These are phyloP conservation scores for Oxyruncus cristatus DNA, from an alignment of 2,113 vertebrate species.

Conservation along the genomic window DNA sequence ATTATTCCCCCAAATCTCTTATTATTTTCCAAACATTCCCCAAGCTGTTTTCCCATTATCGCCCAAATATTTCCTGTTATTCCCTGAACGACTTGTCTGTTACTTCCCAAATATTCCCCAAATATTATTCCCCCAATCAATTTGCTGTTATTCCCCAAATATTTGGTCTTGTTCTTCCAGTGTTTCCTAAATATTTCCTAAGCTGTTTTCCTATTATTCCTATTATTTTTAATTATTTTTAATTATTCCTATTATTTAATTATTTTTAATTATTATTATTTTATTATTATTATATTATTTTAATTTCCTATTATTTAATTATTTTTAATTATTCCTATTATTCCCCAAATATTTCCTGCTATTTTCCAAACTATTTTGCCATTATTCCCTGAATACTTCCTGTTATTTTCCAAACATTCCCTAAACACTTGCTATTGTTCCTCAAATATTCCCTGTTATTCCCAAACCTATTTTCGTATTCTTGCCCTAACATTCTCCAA, in stretches of 20 bases:
- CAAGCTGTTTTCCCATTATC: not conserved
- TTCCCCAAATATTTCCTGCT: not conserved
- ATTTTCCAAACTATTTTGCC: not conserved
- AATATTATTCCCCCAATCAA: not conserved
- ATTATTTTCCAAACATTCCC: not conserved
- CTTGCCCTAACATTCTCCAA: not conserved
- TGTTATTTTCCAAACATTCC: not conserved
- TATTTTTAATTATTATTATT: too few species aligned
- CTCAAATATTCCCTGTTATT: not conserved
- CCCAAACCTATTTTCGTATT: not conserved
- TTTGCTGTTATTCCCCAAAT: too few species aligned
- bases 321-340: too few species aligned
- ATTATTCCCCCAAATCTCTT: not conserved
- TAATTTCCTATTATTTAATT: too few species aligned
- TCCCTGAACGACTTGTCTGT: not conserved
- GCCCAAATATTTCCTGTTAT: not conserved
- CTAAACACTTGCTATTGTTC: too few species aligned
- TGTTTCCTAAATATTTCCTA: not conserved
- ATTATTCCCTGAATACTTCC: not conserved
- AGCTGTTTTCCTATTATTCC: not conserved
- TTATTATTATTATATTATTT: too few species aligned
- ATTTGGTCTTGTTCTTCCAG: too few species aligned
- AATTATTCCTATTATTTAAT: too few species aligned
- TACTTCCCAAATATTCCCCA: not conserved
- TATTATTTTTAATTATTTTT: too few species aligned